Evolutionary conservation across 2,113 vertebrate species (phyloP), one percentile per base, ranked within the genome.

Genomic region (Pionites leucogaster): DNA sequence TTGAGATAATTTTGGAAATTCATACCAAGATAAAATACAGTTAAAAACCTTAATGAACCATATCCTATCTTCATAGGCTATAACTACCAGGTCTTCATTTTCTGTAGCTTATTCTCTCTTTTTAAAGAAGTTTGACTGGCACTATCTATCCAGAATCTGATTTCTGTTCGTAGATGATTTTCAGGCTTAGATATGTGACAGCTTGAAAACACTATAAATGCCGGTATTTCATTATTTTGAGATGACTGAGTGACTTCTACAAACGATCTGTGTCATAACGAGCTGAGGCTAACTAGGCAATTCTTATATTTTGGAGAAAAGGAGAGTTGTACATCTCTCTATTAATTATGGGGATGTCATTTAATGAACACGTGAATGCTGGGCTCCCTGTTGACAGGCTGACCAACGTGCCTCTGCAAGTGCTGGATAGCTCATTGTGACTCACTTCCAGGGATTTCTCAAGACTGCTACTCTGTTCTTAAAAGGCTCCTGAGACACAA

Each of bases 11-110:
- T 95, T 93, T 93, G 82, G 94, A 96, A 97, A 96, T 88, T 75
- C 74, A 41, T 68, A 82, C 44, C 22, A 24, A 82, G 74, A 76
- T 65, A 80, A 88, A 95, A 95, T 85, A 55, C 23, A 74, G 92
- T 96, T 95, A 89, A 97, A 97, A 95, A 94, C 80, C 91, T 93
- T 97, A 95, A 96, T 96, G 84, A 94, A 95, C 95, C 82, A 29
- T 85, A 68, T 75, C 85, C 79, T 52, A 18, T 87, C 68, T 77
- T 81, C 59, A 47, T 91, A 72, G 87, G n/a, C 92, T 85, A 46
- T 24, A 93, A 86, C 82, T 79, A 87, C 92, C 82, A 83, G 85
- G 93, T 93, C 93, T 92, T 90, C 50, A 53, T 87, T 88, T 96
- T 91, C 90, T 57, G 14, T 72, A 89, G 90, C 74, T 94, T 82